Evolutionary conservation across 2,888 invertebrate genomes (phyloP).

Genomic region (Epiblema foenella): DNA sequence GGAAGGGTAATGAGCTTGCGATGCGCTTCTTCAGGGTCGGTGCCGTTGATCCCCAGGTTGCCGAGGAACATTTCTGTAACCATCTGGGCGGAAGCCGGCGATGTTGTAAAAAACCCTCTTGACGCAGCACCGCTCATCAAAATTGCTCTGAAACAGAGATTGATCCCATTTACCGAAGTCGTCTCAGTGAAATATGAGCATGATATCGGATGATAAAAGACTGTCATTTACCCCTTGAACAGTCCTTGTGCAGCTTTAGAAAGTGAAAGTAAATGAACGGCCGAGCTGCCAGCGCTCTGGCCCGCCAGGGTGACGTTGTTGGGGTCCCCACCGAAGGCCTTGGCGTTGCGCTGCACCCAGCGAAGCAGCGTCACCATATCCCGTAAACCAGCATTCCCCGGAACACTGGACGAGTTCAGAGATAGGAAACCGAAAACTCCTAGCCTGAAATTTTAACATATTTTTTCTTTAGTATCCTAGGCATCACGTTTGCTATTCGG

Average conservation of each 20-base stretch:
- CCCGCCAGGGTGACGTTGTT: slow-evolving; percentile 72
- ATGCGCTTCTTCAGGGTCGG: slow-evolving; percentile 63
- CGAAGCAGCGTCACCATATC: slow-evolving; percentile 72
- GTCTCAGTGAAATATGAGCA: neutral
- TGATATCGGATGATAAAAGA: neutral
- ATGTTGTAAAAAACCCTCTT: slow-evolving; percentile 62
- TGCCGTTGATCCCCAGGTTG: slow-evolving; percentile 73
- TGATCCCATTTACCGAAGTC: neutral
- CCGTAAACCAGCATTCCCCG: slow-evolving; percentile 79
- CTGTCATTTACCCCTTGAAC: slow-evolving; percentile 61
- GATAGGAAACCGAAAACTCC: slow-evolving; percentile 78
- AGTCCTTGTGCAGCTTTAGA: slow-evolving; percentile 67
- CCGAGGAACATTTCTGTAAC: slow-evolving; percentile 60
- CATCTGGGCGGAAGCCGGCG: slow-evolving; percentile 62
- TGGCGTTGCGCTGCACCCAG: slow-evolving; percentile 73
- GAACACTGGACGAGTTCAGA: slow-evolving; percentile 64
- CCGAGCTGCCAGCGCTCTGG: slow-evolving; percentile 73
- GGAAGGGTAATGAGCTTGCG: slow-evolving; percentile 62
- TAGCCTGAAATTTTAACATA: slow-evolving; percentile 58
- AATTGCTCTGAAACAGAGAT: slow-evolving; percentile 63
- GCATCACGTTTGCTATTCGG: neutral
- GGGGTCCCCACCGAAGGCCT: slow-evolving; percentile 73
- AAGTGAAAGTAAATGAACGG: slow-evolving; percentile 68
- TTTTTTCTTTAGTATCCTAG: neutral
- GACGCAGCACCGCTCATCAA: slow-evolving; percentile 71